Percentiles rank a stretch among this genome's conserved stretches.
These are phyloP conservation scores for human DNA, from an alignment of 2,113 vertebrate genomes.

Conservation along the genomic window DNA sequence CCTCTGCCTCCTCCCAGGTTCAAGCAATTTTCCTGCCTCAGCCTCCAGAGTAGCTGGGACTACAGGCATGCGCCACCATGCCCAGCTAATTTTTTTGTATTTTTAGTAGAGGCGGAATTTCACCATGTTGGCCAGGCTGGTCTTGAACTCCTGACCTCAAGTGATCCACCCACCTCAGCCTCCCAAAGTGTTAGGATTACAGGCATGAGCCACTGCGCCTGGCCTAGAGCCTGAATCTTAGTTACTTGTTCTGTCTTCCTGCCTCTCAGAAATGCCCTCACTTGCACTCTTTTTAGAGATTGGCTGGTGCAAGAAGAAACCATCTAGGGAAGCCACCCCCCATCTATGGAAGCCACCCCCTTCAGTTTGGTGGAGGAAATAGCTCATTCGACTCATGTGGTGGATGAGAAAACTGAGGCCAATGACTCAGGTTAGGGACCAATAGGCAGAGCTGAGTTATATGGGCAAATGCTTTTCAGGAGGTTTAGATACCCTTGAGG, in stretches of 20 bases:
- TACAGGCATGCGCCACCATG: too few relatives aligned
- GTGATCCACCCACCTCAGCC: too few relatives aligned
- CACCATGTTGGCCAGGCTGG: too few relatives aligned
- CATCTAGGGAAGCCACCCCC: background rate
- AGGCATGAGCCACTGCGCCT: too few relatives aligned
- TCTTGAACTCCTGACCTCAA: too few relatives aligned
- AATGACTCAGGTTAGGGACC: background rate
- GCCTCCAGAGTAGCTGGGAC: too few relatives aligned
- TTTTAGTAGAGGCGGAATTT: too few relatives aligned
- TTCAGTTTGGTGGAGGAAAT: background rate
- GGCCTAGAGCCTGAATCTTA: background rate
- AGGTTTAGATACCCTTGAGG: background rate
- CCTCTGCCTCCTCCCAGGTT: too few relatives aligned
- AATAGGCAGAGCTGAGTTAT: background rate
- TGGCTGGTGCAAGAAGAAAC: background rate
- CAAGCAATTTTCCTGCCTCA: too few relatives aligned
- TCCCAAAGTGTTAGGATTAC: too few relatives aligned
- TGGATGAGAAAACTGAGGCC: background rate
- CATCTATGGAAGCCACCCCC: background rate
- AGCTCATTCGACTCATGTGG: background rate
- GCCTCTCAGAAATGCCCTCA: background rate
- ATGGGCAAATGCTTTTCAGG: background rate
- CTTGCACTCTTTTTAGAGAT: background rate
- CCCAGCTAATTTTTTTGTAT: too few relatives aligned
- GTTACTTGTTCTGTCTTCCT: background rate